phyloP scores from a whole-genome alignment of 2,113 vertebrate genomes.

The Andinoacara biseriatus region DNA sequence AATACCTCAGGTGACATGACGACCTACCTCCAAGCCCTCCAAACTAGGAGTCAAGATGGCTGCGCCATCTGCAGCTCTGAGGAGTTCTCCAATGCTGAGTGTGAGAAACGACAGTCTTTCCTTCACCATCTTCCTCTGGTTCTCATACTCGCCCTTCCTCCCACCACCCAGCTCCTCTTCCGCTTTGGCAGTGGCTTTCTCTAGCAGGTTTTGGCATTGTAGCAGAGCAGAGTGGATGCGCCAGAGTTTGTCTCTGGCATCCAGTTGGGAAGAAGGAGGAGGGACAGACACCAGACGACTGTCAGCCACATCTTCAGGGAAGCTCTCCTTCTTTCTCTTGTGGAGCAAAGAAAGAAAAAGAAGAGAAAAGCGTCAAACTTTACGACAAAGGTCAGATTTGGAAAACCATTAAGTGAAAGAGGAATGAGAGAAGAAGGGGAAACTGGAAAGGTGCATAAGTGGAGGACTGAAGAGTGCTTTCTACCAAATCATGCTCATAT shows the following conservation, averaged over 20 bases:
- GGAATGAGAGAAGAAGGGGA: background rate
- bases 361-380: background rate
- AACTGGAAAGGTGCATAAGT: background rate
- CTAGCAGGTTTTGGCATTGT: slow-evolving; percentile 73
- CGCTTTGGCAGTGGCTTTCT: slow-evolving; percentile 71
- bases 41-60: slow-evolving; percentile 38
- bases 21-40: slow-evolving; percentile 62
- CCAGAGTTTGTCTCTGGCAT: slow-evolving; percentile 69
- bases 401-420: background rate
- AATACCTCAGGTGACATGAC: background rate
- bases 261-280: slow-evolving; percentile 67
- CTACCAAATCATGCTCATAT: slow-evolving; percentile 2
- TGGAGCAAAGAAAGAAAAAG: background rate
- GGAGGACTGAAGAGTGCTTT: slow-evolving; percentile 26
- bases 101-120: slow-evolving; percentile 68
- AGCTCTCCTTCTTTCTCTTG: slow-evolving; percentile 72
- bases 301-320: slow-evolving; percentile 40
- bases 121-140: slow-evolving; percentile 64
- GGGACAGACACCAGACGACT: slow-evolving; percentile 70
- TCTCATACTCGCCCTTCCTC: slow-evolving; percentile 67
- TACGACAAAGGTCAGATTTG: background rate
- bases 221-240: slow-evolving; percentile 73
- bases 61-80: slow-evolving; percentile 54
- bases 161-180: slow-evolving; percentile 57
- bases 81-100: slow-evolving; percentile 60